These are phyloP conservation scores for Tupiocoris notatus DNA, from an alignment of 2,888 invertebrate genomes.

Conservation along the genomic window DNA sequence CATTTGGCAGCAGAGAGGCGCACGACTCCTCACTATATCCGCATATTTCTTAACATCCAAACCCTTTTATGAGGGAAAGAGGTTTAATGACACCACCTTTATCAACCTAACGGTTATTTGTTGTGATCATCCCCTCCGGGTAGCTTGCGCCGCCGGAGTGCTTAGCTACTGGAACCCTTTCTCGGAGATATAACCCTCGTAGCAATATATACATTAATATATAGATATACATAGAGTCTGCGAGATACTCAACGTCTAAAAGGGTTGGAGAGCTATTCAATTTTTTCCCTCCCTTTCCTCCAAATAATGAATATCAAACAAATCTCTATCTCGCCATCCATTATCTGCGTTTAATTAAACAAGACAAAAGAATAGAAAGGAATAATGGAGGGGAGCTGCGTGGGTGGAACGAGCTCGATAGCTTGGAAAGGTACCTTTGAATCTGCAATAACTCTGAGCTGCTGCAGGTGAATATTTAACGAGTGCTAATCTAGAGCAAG, in stretches of 20 bases:
- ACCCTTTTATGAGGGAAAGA: slow-evolving; percentile 38
- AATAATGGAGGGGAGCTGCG: background rate
- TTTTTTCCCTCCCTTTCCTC: slow-evolving; percentile 7
- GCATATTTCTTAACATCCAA: slow-evolving; percentile 41
- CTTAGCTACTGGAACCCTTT: background rate
- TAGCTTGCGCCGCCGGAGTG: too few species aligned
- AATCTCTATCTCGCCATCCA: slow-evolving; percentile 6
- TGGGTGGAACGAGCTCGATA: too few species aligned
- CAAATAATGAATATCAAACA: slow-evolving; percentile 24
- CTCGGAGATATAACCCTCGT: background rate
- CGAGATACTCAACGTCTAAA: slow-evolving; percentile 7
- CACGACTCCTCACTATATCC: slow-evolving; percentile 19
- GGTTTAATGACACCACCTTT: slow-evolving; percentile 39
- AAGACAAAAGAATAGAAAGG: slow-evolving; percentile 13
- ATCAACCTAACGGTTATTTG: slow-evolving; percentile 40
- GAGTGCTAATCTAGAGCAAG: too few species aligned
- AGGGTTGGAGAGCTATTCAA: slow-evolving; percentile 34
- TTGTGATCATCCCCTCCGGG: slow-evolving; percentile 29
- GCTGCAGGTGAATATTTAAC: too few species aligned
- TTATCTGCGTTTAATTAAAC: slow-evolving; percentile 26
- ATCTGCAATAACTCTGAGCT: too few species aligned
- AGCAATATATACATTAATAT: background rate
- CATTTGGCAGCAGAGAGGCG: slow-evolving; percentile 12
- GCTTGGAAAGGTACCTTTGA: too few species aligned
- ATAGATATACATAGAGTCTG: slow-evolving; percentile 14